Evolutionary conservation across 2,797 vertebrate species (phyloP).

Genomic region (Iguana delicatissima): DNA sequence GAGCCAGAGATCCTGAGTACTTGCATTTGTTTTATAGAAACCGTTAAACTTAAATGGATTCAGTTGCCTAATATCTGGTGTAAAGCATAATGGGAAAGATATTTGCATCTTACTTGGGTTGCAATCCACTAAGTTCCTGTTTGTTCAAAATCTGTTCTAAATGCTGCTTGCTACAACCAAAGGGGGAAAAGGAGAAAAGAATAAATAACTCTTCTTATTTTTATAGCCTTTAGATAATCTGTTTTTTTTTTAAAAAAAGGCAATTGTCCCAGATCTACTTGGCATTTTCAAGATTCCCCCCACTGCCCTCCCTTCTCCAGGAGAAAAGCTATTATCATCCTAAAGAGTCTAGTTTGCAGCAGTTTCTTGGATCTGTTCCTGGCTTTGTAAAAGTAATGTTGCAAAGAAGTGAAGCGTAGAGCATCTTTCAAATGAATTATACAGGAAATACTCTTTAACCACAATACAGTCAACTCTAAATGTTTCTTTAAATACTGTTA

Average conservation of each 20-base stretch:
- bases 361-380: slow-evolving; percentile 38
- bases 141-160: slow-evolving; percentile 47
- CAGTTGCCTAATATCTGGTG: neutral
- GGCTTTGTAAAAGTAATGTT: slow-evolving; percentile 24
- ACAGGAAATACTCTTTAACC: slow-evolving; percentile 32
- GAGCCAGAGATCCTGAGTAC: neutral
- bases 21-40: slow-evolving; percentile 4
- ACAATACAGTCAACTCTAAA: slow-evolving; percentile 39
- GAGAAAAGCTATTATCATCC: slow-evolving; percentile 24
- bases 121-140: neutral
- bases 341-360: slow-evolving; percentile 38
- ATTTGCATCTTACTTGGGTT: neutral
- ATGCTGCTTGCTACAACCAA: neutral
- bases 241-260: neutral
- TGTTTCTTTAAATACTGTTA: slow-evolving; percentile 43
- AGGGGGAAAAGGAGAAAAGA: too few species aligned
- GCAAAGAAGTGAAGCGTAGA: slow-evolving; percentile 24
- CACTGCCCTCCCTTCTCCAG: neutral
- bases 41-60: slow-evolving; percentile 1
- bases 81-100: neutral
- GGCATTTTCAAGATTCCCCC: slow-evolving; percentile 37
- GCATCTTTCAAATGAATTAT: neutral
- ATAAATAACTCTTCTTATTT: slow-evolving; percentile 17
- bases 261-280: slow-evolving; percentile 21
- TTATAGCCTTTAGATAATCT: slow-evolving; percentile 17